A percentile compares a stretch with the other conserved stretches of the same genome.
phyloP scores from a whole-genome alignment of 2,113 vertebrate species.

The Furnarius figulus region DNA sequence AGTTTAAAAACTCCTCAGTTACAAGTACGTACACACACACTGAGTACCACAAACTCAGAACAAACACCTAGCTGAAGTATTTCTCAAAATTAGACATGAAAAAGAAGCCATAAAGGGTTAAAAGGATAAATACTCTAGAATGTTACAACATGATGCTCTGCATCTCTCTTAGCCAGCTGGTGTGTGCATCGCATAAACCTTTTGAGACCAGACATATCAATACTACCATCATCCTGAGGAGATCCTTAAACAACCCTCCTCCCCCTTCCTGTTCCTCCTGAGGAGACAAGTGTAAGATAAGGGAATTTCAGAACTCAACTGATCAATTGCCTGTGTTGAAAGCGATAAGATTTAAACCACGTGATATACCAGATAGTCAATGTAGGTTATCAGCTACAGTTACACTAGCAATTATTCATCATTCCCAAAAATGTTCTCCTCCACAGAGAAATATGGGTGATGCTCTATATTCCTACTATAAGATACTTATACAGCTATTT shows the following conservation, averaged over 20 bases:
- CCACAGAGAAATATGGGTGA: not conserved
- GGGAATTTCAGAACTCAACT: conserved; percentile 33
- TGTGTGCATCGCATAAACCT: not conserved
- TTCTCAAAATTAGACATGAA: not conserved
- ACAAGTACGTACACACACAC: not conserved
- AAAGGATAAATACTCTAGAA: not conserved
- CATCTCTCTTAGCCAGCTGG: not conserved
- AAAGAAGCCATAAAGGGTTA: not conserved
- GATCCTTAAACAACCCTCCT: not conserved
- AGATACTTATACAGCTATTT: not conserved
- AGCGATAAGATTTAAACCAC: conserved; percentile 48
- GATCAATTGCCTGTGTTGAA: conserved; percentile 49
- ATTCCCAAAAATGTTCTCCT: not conserved
- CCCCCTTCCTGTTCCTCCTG: not conserved
- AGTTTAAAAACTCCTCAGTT: not conserved
- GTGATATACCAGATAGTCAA: conserved; percentile 39
- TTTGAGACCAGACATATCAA: not conserved
- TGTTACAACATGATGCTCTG: not conserved
- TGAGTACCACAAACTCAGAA: not conserved
- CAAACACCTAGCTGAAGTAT: not conserved
- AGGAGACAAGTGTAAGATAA: conserved; percentile 25
- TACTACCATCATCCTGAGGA: not conserved
- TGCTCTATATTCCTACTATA: not conserved
- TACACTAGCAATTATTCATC: conserved; percentile 56
- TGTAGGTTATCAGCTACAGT: conserved; percentile 58